phyloP scores from a whole-genome alignment of 2,888 invertebrate species.

The Diarsia dahlii region DNA sequence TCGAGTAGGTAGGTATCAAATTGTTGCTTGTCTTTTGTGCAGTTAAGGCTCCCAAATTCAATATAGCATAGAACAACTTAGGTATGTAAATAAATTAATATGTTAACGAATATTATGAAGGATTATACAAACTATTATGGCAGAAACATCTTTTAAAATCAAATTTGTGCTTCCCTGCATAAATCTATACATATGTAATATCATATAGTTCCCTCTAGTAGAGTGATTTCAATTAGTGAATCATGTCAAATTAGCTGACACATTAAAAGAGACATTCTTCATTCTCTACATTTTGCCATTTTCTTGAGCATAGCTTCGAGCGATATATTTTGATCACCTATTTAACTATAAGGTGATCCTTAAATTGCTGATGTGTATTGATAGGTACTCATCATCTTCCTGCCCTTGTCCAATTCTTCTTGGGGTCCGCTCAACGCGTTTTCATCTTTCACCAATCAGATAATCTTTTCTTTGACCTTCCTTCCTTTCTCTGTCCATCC shows the following conservation, averaged over 20 bases:
- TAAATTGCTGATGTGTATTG: neutral
- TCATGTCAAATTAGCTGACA: neutral
- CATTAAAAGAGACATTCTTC: neutral
- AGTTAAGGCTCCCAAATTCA: neutral
- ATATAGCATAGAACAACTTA: neutral
- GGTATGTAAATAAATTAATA: neutral
- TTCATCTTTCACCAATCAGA: no score
- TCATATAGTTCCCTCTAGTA: neutral
- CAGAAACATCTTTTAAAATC: neutral
- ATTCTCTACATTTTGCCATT: neutral
- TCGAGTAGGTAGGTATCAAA: constrained; percentile 9
- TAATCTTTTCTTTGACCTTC: no score
- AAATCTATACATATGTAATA: neutral
- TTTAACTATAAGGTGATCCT: neutral
- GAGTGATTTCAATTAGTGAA: neutral
- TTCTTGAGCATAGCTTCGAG: neutral
- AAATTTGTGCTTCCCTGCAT: neutral
- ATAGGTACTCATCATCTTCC: neutral
- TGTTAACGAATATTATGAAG: neutral
- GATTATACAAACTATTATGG: neutral
- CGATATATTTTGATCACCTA: neutral
- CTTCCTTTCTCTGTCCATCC: no score
- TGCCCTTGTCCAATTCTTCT: no score
- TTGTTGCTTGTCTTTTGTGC: constrained; percentile 4
- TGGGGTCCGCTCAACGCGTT: no score